Evolutionary conservation across 2,113 vertebrate species (phyloP).

Genomic region (Boleophthalmus pectinirostris): DNA sequence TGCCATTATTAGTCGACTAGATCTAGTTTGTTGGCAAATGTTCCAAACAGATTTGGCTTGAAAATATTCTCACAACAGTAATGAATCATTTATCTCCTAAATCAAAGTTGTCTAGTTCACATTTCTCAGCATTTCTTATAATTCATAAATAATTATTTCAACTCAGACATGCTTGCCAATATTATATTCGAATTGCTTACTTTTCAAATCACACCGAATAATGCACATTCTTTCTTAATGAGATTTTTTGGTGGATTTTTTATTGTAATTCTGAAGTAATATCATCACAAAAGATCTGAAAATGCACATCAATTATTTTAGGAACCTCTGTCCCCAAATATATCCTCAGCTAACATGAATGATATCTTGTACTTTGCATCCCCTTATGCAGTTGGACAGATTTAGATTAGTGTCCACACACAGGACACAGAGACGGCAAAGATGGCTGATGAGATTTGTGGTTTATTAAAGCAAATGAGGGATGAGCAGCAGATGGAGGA

Average conservation of each 20-base stretch:
- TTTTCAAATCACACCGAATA: not conserved
- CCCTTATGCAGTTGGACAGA: constrained; percentile 19
- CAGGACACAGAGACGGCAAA: constrained; percentile 51
- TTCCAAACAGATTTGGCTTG: not conserved
- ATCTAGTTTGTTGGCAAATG: not conserved
- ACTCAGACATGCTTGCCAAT: too few species aligned
- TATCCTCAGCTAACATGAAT: not conserved
- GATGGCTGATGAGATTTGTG: constrained; percentile 69
- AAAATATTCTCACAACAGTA: not conserved
- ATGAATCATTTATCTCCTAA: not conserved
- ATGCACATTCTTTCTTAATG: not conserved
- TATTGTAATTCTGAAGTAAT: not conserved
- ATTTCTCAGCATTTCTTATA: not conserved
- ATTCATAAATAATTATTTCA: too few species aligned
- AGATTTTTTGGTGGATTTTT: not conserved
- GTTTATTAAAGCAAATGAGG: constrained; percentile 69
- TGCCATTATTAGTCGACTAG: not conserved
- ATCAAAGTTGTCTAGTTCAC: not conserved
- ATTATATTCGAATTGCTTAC: too few species aligned
- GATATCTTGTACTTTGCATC: constrained; percentile 19
- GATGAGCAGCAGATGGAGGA: constrained; percentile 41
- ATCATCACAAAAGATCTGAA: not conserved
- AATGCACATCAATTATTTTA: not conserved
- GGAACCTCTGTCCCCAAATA: not conserved
- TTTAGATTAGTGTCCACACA: constrained; percentile 34